These are phyloP conservation scores for Pollachius pollachius DNA, from an alignment of 2,113 vertebrate species.

Conservation along the genomic window DNA sequence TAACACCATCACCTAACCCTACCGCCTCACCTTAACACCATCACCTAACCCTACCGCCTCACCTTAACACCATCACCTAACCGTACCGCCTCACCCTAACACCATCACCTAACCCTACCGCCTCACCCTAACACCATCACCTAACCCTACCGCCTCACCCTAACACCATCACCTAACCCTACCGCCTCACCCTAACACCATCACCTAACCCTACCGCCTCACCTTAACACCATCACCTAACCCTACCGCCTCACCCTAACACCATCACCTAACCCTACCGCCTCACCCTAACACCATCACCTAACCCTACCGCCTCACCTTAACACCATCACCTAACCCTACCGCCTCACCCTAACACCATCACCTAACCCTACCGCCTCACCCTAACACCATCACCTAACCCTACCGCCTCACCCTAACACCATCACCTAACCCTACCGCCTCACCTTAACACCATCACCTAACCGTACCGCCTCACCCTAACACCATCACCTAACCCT, in stretches of 20 bases:
- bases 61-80: no score
- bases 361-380: background rate
- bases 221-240: conserved; percentile 1
- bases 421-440: background rate
- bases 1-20: no score
- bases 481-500: conserved; percentile 1
- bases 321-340: no score
- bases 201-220: no score
- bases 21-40: background rate
- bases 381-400: no score
- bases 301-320: background rate
- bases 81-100: background rate
- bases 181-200: no score
- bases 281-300: background rate
- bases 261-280: no score
- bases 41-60: background rate
- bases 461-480: no score
- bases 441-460: no score
- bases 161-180: background rate
- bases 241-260: no score
- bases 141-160: no score
- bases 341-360: background rate
- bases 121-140: no score
- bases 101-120: background rate
- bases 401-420: background rate